Evolutionary conservation across 2,797 vertebrate genomes (phyloP).

Genomic region (Siniperca undulata): DNA sequence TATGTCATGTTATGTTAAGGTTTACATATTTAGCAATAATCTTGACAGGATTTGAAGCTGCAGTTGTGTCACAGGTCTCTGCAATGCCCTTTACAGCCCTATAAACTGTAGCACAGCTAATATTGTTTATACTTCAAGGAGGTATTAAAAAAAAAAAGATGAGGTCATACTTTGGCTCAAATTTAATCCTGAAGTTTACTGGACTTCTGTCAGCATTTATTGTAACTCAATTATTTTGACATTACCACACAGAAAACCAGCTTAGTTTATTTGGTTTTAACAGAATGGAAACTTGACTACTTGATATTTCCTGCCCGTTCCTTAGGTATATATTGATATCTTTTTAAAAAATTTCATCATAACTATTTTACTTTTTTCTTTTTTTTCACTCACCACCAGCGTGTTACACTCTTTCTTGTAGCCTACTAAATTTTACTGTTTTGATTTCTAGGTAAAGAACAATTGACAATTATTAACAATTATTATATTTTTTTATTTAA

Average conservation of each 20-base stretch:
- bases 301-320: background rate
- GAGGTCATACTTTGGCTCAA: background rate
- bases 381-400: background rate
- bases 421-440: too few species aligned
- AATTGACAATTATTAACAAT: background rate
- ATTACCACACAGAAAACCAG: background rate
- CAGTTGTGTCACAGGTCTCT: slow-evolving; percentile 17
- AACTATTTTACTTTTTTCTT: background rate
- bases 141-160: slow-evolving; percentile 1
- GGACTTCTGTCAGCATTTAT: background rate
- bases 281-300: background rate
- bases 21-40: slow-evolving; percentile 9
- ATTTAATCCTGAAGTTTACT: background rate
- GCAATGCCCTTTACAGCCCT: slow-evolving; percentile 26
- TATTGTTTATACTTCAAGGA: slow-evolving; percentile 2
- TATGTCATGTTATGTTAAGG: background rate
- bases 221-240: background rate
- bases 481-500: background rate
- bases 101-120: slow-evolving; percentile 17
- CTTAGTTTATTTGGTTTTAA: background rate
- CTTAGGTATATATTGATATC: background rate
- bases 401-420: background rate
- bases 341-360: too few species aligned
- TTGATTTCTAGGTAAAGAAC: background rate
- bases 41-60: background rate